phyloP scores from a whole-genome alignment of 2,113 vertebrate species.

The Etheostoma cragini region DNA sequence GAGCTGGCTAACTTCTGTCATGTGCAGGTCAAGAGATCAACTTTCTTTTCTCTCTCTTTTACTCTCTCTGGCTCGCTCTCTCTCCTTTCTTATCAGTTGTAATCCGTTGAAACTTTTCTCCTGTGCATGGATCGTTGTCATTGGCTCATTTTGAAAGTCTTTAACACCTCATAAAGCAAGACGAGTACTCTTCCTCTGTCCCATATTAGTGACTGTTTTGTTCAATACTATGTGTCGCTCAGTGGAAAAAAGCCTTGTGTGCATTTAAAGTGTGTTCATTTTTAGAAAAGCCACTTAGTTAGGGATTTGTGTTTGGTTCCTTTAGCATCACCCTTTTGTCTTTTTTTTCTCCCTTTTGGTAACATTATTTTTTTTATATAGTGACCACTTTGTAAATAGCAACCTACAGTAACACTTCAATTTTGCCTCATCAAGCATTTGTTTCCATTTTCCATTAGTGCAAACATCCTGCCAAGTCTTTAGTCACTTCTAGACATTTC shows the following conservation, averaged over 20 bases:
- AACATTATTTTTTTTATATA: background rate
- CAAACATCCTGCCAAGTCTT: conserved; percentile 11
- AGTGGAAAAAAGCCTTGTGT: background rate
- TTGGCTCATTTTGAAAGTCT: background rate
- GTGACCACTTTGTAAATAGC: background rate
- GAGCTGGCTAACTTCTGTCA: conserved; percentile 23
- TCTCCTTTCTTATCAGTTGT: background rate
- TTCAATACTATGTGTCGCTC: background rate
- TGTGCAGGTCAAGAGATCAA: conserved; percentile 10
- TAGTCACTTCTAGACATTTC: background rate
- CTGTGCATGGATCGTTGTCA: background rate
- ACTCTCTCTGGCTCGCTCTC: background rate
- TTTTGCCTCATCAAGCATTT: background rate
- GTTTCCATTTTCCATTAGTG: background rate
- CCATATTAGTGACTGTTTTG: background rate
- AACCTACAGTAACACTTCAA: background rate
- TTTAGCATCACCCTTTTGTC: background rate
- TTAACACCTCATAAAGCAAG: background rate
- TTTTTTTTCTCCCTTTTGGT: background rate
- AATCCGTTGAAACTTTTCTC: background rate
- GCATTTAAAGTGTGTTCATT: background rate
- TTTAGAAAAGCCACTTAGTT: background rate
- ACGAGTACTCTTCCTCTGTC: background rate
- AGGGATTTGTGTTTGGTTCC: background rate
- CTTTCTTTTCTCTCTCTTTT: background rate